Conservation (phyloP, 1,140 invertebrate species). For the Hyphantria cunea region DNA sequence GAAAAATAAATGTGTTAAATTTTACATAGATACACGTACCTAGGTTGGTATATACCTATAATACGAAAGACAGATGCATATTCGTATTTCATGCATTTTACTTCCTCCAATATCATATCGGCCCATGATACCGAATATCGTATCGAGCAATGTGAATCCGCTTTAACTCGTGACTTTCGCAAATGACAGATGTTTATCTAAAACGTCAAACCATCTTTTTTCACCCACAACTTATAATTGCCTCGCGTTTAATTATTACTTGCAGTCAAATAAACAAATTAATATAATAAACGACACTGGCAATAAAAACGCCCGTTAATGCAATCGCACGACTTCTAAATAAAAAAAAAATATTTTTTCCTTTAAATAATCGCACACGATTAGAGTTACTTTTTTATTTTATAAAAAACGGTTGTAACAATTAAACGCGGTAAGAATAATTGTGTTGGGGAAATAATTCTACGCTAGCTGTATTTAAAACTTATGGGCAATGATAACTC, state of each 20-base stretch:
- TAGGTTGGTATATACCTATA: no score
- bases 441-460: conserved; percentile 14
- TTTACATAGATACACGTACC: no score
- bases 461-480: background rate
- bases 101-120: no score
- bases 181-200: background rate
- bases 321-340: conserved; percentile 23
- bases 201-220: background rate
- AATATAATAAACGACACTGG: conserved; percentile 3
- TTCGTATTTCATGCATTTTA: no score
- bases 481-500: no score
- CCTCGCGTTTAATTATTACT: background rate
- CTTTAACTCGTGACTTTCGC: no score
- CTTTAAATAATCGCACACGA: conserved; percentile 30
- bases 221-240: background rate
- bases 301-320: background rate
- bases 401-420: conserved; percentile 28
- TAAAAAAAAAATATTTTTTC: conserved; percentile 30
- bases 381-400: conserved; percentile 30
- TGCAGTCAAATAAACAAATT: conserved; percentile 16
- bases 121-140: no score
- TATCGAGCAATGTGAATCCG: no score
- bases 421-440: conserved; percentile 26
- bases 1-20: no score
- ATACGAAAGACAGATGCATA: no score